Conservation (phyloP, 2,888 invertebrate genomes). For the Busseola fusca region DNA sequence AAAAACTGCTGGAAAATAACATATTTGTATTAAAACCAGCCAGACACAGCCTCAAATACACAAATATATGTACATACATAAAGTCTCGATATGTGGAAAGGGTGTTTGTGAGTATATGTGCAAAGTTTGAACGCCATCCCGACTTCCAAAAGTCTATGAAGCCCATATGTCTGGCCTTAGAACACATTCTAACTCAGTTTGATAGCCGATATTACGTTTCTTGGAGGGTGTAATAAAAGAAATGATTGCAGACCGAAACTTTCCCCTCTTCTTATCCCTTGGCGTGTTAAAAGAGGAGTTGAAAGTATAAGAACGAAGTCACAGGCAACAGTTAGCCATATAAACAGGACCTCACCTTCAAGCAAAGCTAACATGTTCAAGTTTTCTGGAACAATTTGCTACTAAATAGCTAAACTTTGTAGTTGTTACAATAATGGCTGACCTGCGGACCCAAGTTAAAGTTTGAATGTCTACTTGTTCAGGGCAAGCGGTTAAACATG, state of each 20-base stretch:
- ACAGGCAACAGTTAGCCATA: background rate
- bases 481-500: slow-evolving; percentile 23
- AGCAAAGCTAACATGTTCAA: slow-evolving; percentile 1
- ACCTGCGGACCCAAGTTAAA: slow-evolving; percentile 31
- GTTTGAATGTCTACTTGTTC: slow-evolving; percentile 40
- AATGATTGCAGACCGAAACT: background rate
- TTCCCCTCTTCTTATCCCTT: background rate
- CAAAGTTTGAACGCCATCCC: background rate
- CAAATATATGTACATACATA: background rate
- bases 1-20: slow-evolving; percentile 7
- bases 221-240: background rate
- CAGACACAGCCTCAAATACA: background rate
- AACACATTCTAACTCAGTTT: background rate
- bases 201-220: background rate
- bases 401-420: slow-evolving; percentile 27
- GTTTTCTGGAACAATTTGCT: slow-evolving; percentile 2
- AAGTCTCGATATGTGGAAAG: background rate
- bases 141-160: background rate
- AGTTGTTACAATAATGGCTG: slow-evolving; percentile 41
- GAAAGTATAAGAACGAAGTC: background rate
- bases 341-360: slow-evolving; percentile 13
- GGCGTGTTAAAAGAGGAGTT: background rate
- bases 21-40: slow-evolving; percentile 27
- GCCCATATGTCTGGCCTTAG: no score
- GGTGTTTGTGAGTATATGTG: background rate